Base-by-base conservation (phyloP, 2,113 vertebrate species). In the Aldabrachelys gigantea region DNA sequence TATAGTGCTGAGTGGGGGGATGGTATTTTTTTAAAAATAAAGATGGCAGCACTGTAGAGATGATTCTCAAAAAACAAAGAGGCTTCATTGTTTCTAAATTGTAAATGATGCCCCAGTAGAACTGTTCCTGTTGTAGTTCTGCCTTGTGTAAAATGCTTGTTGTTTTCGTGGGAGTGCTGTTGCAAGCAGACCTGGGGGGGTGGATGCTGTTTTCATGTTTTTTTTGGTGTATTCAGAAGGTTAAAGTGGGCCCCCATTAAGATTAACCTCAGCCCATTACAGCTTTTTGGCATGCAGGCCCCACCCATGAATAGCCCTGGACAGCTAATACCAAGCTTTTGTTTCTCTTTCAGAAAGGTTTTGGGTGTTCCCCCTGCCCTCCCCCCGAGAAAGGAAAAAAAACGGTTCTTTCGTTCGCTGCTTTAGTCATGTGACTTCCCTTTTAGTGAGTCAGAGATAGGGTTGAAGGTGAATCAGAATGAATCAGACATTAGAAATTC, bases 281-380 rank as follows among this genome's bases (percentile, higher is more conserved):
- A 98, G 98, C 95, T 96, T 95, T 94, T 98, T 98, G 98, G 98
- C 98, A 98, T 98, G 97, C 97, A 98, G 97, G 98, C 98, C 98
- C 98, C 98, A 98, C 98, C 98, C 98, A 95, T 98, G 98, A 93
- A 97, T 95, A 96, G 97, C 97, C 96, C 96, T 95, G 97, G 98
- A 98, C 98, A 97, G 98, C 97, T 98, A 97, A 96, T 98, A 98
- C 98, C 97, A 93, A 97, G 97, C 98, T 99, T 98, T 99, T 99
- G 98, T 99, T 98, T 98, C 96, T 98, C 95, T 96, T 97, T 97
- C 96, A 98, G 97, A 96, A 98, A 95, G 97, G 92, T 93, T 97
- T 97, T 97, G 96, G 96, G 86, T 78, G 47, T 84, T 59, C 38
- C 80, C 47, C 57, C 69, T 69, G 49, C 57, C 41, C 41, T 49